Conservation (phyloP, 2,113 vertebrate genomes). For the Vulpes ferrilata region DNA sequence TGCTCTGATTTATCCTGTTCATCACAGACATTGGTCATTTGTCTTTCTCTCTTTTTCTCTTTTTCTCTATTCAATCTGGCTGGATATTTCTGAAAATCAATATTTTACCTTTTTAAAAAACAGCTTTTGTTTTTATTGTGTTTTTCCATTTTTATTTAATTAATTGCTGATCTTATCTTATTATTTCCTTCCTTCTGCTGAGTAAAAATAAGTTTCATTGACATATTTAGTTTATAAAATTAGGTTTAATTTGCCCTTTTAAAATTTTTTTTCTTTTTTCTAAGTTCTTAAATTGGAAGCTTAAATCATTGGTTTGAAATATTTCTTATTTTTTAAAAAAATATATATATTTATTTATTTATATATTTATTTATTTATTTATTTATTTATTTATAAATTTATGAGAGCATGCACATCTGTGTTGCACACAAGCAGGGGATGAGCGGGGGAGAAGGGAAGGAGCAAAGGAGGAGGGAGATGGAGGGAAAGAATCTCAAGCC, state of each 20-base stretch:
- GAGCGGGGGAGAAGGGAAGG: too few relatives aligned
- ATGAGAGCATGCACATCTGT: background rate
- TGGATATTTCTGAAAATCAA: background rate
- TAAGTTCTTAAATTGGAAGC: background rate
- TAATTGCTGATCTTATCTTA: background rate
- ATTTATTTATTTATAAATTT: background rate
- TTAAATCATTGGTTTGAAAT: background rate
- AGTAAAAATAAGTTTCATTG: background rate
- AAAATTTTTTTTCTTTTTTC: background rate
- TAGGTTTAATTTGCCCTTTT: background rate
- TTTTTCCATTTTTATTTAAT: background rate
- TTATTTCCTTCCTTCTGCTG: background rate
- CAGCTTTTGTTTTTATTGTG: background rate
- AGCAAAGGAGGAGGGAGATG: background rate
- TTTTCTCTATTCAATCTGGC: background rate
- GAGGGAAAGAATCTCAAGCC: background rate
- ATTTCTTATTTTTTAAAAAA: background rate
- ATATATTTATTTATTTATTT: background rate
- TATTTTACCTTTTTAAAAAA: background rate
- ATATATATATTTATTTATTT: background rate
- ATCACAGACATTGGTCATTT: background rate
- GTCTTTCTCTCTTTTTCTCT: background rate
- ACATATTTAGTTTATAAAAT: background rate
- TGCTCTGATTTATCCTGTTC: background rate
- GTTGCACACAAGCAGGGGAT: background rate